Evolutionary conservation across 2,888 invertebrate species (phyloP), one percentile per base, ranked within the genome.

Genomic region (Cistogaster globosa): DNA sequence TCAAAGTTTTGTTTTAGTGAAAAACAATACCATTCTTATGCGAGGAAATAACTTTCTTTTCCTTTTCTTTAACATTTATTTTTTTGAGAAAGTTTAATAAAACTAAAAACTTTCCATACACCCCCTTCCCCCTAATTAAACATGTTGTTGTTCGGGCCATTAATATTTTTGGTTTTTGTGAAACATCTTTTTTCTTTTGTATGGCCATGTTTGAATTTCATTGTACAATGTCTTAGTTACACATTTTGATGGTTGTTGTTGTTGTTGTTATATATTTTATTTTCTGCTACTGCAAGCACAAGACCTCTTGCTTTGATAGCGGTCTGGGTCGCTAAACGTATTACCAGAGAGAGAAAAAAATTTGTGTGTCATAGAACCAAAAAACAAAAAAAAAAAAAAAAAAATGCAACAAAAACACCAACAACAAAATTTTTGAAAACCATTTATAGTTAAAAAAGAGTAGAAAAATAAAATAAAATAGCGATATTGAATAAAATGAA

Each of bases 271-370:
- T 18, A 22, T 71, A 71, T 62, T 42, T n/a, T 57, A 69, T 63
- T 82, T 82, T 76, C 51, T 82, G 82, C 82, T 82, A 69, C 38
- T 69, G 62, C 82, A 82, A 76, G 84, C 71, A 72, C 6, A 81
- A 84, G 85, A 87, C 86, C 87, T 87, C 85, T 86, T 86, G 86
- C 86, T 87, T 87, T 86, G 87, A 85, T 87, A 82, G 87, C 87
- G 87, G 87, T 87, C 87, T 87, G 84, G 87, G 86, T 86, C 87
- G 87, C 86, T 85, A 86, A 84, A 82, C 76, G 82, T 76, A 63
- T 36, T 69, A 71, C 38, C 55, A 57, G 45, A 11, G 36, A 71
- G 16, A 53, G 20, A 53, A 53, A 53, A 53, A 53, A 18, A 51
- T 51, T 75, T 69, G 48, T 76, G 63, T 81, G 81, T 69, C 69